A percentile compares a stretch with the other conserved stretches of the same genome.
Evolutionary conservation across 2,113 vertebrate genomes (phyloP).

Genomic region (Hystrix brachyura): DNA sequence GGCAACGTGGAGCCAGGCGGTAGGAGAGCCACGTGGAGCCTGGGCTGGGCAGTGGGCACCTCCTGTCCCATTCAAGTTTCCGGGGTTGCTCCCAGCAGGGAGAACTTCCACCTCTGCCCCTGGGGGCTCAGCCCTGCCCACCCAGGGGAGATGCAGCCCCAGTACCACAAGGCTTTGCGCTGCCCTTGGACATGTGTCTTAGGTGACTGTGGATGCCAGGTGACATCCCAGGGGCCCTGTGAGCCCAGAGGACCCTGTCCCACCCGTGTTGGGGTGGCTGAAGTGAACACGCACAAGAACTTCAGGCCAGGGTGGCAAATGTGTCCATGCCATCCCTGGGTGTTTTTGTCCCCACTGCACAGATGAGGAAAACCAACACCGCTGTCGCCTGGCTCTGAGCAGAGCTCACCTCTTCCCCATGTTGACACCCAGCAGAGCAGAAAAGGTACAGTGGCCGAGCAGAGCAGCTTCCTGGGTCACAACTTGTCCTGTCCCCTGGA

Average conservation of each 20-base stretch:
- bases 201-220: not conserved
- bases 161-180: not conserved
- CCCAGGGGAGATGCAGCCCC: too few species aligned
- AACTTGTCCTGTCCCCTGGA: not conserved
- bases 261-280: too few species aligned
- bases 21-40: not conserved
- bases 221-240: not conserved
- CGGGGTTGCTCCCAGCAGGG: not conserved
- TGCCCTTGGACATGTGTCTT: not conserved
- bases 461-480: not conserved
- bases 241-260: not conserved
- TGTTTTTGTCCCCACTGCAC: not conserved
- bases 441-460: not conserved
- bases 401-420: too few species aligned
- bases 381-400: not conserved
- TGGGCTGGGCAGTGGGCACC: not conserved
- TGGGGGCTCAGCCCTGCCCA: not conserved
- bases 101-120: not conserved
- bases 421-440: rapidly evolving
- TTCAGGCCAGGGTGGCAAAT: rapidly evolving
- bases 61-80: not conserved
- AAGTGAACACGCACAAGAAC: not conserved
- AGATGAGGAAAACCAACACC: not conserved
- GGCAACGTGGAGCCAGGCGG: not conserved
- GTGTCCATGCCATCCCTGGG: rapidly evolving